These are phyloP conservation scores for Archaeoteleia sp. DNA, from an alignment of 2,888 invertebrate species.

Conservation along the genomic window DNA sequence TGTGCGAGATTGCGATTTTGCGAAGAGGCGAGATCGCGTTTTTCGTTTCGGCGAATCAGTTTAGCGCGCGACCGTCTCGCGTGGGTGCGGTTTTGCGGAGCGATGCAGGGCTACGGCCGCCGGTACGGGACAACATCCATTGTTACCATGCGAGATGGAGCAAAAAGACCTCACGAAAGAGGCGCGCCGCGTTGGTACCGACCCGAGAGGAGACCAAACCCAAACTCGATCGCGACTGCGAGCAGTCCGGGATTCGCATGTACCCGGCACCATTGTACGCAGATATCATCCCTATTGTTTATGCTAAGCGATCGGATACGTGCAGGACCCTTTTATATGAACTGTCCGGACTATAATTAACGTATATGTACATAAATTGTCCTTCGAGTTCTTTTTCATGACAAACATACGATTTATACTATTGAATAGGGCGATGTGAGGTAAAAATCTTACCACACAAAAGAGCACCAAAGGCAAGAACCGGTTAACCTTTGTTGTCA, in stretches of 20 bases:
- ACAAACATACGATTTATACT: no score
- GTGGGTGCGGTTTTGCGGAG: conserved; percentile 55
- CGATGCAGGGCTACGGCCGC: conserved; percentile 26
- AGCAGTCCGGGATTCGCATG: conserved; percentile 20
- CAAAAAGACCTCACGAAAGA: conserved; percentile 51
- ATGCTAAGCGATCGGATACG: conserved; percentile 63
- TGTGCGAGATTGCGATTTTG: conserved; percentile 18
- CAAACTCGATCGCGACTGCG: conserved; percentile 47
- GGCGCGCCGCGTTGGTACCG: conserved; percentile 41
- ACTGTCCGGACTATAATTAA: conserved; percentile 54
- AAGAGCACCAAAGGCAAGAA: no score
- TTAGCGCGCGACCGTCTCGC: conserved; percentile 45
- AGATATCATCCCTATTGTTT: conserved; percentile 65
- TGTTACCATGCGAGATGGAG: conserved; percentile 54
- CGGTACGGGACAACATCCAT: conserved; percentile 55
- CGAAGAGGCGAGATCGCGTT: conserved; percentile 29
- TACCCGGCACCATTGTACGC: conserved; percentile 58
- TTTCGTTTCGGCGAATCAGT: conserved; percentile 45
- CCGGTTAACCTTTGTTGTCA: no score
- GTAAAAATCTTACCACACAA: no score
- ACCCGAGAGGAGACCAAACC: conserved; percentile 37
- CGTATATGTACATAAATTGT: conserved; percentile 47
- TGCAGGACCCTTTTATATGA: conserved; percentile 58
- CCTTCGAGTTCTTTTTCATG: conserved; percentile 19
- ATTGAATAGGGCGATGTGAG: no score